Evolutionary conservation across 2,888 invertebrate species (phyloP).

Genomic region (Papilio elwesi): DNA sequence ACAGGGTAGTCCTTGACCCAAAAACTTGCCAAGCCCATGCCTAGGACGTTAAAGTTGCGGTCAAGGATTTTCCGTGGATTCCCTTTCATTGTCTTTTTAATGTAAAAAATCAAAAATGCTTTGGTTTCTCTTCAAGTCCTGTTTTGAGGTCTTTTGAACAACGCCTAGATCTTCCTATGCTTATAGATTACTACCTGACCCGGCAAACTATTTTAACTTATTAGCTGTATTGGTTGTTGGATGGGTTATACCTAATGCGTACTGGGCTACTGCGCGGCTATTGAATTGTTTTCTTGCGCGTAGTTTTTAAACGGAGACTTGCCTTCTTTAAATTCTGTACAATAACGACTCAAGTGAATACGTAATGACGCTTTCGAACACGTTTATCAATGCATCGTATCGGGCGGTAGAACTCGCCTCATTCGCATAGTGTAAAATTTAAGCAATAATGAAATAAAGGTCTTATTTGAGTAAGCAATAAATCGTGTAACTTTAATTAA

Average conservation of each 20-base stretch:
- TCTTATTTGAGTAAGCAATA: too few relatives aligned
- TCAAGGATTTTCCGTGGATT: background rate
- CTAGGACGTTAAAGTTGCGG: conserved; percentile 6
- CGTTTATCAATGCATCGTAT: background rate
- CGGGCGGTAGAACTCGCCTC: too few relatives aligned
- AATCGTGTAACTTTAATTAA: too few relatives aligned
- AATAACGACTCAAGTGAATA: background rate
- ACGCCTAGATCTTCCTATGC: background rate
- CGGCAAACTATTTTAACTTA: too few relatives aligned
- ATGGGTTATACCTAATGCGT: too few relatives aligned
- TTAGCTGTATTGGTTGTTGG: too few relatives aligned
- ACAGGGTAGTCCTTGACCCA: background rate
- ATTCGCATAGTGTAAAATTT: too few relatives aligned
- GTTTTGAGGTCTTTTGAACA: background rate
- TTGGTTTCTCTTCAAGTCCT: background rate
- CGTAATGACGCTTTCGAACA: background rate
- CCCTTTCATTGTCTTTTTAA: conserved; percentile 1
- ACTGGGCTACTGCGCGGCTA: too few relatives aligned
- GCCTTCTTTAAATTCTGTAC: background rate
- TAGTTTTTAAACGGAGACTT: background rate
- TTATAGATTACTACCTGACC: too few relatives aligned
- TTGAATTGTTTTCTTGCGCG: too few relatives aligned
- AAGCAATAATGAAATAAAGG: too few relatives aligned
- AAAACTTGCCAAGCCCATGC: conserved; percentile 1
- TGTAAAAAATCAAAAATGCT: background rate